Percentiles rank a stretch among this genome's conserved stretches.
phyloP scores from a whole-genome alignment of 2,797 vertebrate genomes.

The Falco rusticolus region DNA sequence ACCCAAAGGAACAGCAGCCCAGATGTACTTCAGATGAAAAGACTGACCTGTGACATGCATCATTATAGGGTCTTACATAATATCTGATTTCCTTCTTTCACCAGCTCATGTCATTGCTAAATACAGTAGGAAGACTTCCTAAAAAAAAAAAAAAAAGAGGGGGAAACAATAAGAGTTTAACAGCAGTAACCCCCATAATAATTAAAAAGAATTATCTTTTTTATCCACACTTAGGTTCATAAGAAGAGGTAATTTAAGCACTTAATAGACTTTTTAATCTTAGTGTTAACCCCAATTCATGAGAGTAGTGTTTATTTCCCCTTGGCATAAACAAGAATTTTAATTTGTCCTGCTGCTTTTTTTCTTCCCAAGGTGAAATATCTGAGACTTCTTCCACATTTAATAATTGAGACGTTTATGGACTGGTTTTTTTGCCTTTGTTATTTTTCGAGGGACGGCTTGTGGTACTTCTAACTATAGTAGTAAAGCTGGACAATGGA shows the following conservation, averaged over 20 bases:
- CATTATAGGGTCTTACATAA: fast-evolving
- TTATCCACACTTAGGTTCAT: background rate
- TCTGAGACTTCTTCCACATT: background rate
- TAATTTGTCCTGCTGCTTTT: background rate
- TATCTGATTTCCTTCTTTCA: background rate
- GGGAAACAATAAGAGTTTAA: background rate
- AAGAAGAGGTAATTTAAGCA: background rate
- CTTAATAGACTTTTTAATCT: background rate
- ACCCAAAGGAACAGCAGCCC: fast-evolving
- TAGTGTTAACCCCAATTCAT: background rate
- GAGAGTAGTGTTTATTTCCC: background rate
- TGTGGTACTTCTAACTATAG: background rate
- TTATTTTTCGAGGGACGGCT: background rate
- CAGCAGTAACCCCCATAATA: background rate
- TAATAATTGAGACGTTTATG: background rate
- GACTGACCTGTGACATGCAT: background rate
- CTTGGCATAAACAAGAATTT: background rate
- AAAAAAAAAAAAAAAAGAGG: too few relatives aligned
- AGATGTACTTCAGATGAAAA: background rate
- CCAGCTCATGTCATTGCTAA: background rate
- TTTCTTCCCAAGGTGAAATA: background rate
- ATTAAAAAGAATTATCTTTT: background rate
- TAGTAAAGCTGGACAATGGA: background rate
- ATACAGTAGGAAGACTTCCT: background rate
- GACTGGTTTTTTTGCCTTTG: background rate